These are phyloP conservation scores for Apis mellifera DNA, from an alignment of 1,140 invertebrate genomes.

Conservation along the genomic window Amel_HAv3.1 CM009936.2:8255501-8256000, in stretches of 20 bases:
- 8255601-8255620: slow-evolving; percentile 4
- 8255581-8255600: slow-evolving; percentile 36
- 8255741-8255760: not conserved
- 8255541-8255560: slow-evolving; percentile 50
- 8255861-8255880: not conserved
- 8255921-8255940: slow-evolving; percentile 33
- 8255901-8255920: slow-evolving; percentile 41
- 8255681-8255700: slow-evolving; percentile 43
- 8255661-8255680: slow-evolving; percentile 62
- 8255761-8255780: slow-evolving; percentile 30
- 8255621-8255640: not conserved
- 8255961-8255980: slow-evolving; percentile 1
- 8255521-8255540: slow-evolving; percentile 15
- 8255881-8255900: slow-evolving; percentile 29
- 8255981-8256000: slow-evolving; percentile 14
- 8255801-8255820: not conserved
- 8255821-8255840: slow-evolving; percentile 5
- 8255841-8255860: slow-evolving; percentile 37
- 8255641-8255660: not conserved
- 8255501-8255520: not conserved
- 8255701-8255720: slow-evolving; percentile 44
- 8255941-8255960: slow-evolving; percentile 32
- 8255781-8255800: slow-evolving; percentile 22
- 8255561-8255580: slow-evolving; percentile 58
- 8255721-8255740: slow-evolving; percentile 42